Evolutionary conservation across 2,888 invertebrate genomes (phyloP).

Genomic region (Nomada goodeniana): DNA sequence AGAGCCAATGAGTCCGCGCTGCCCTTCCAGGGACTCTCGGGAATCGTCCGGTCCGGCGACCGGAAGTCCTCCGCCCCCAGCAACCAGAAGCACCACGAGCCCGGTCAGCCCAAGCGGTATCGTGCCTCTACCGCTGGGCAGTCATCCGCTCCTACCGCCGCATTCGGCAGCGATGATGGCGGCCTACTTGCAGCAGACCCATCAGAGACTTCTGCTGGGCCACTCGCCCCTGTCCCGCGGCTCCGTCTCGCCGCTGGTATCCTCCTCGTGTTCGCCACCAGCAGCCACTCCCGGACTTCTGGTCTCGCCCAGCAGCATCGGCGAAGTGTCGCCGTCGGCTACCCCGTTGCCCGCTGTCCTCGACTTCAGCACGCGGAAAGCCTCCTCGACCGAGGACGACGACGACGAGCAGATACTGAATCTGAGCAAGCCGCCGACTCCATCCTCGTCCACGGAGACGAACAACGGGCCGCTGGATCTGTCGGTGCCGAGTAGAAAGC

Average conservation of each 20-base stretch:
- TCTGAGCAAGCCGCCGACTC: conserved; percentile 88
- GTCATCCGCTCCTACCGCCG: conserved; percentile 89
- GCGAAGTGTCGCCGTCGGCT: conserved; percentile 83
- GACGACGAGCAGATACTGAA: conserved; percentile 90
- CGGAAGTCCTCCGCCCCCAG: conserved; percentile 89
- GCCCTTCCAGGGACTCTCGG: conserved; percentile 92
- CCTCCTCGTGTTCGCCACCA: conserved; percentile 89
- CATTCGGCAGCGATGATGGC: conserved; percentile 92
- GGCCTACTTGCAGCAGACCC: conserved; percentile 90
- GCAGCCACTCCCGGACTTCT: conserved; percentile 85
- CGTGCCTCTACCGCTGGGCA: conserved; percentile 88
- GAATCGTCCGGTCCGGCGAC: conserved; percentile 88
- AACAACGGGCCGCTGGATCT: conserved; percentile 91
- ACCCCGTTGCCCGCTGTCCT: conserved; percentile 87
- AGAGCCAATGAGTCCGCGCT: conserved; percentile 91
- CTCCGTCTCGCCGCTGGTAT: conserved; percentile 89
- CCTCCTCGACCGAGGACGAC: conserved; percentile 85
- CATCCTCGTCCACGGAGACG: conserved; percentile 85
- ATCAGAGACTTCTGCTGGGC: conserved; percentile 90
- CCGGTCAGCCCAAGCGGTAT: conserved; percentile 89
- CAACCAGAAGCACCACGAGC: conserved; percentile 85
- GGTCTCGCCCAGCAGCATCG: conserved; percentile 86
- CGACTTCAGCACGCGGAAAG: conserved; percentile 92
- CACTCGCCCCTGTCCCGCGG: conserved; percentile 86
- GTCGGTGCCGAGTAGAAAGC: conserved; percentile 91